These are phyloP conservation scores for Halcyon malimbica DNA, from an alignment of 2,113 vertebrate genomes.

Conservation along the genomic window DNA sequence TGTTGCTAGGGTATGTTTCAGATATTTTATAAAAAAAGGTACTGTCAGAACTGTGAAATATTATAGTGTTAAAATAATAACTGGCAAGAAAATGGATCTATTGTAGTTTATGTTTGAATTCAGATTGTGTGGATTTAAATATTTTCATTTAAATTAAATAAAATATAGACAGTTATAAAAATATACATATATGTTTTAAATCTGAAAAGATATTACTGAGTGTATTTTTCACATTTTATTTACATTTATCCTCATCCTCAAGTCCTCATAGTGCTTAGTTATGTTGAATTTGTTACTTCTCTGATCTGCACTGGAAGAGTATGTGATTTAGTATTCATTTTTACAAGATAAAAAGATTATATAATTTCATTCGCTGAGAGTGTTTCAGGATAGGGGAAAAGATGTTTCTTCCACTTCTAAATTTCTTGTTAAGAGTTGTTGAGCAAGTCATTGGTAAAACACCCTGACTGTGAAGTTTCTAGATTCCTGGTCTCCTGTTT, in stretches of 20 bases:
- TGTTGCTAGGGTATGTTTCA: background rate
- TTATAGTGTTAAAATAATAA: background rate
- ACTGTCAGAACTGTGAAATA: background rate
- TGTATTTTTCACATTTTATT: background rate
- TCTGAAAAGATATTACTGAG: background rate
- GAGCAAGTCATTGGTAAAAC: background rate
- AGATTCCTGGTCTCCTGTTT: background rate
- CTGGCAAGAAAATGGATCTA: background rate
- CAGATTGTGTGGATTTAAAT: background rate
- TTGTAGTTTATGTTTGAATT: background rate
- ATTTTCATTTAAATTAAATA: background rate
- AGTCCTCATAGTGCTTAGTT: background rate
- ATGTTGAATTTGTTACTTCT: background rate
- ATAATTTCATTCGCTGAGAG: background rate
- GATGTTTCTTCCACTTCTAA: background rate
- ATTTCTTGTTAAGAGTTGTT: background rate
- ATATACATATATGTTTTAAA: background rate
- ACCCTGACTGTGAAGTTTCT: background rate
- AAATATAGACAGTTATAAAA: background rate
- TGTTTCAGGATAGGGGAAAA: background rate
- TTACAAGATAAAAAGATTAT: background rate
- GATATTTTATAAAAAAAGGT: background rate
- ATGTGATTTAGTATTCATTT: background rate
- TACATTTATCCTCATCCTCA: background rate
- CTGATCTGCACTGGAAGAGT: background rate